Evolutionary conservation across 2,797 vertebrate species (phyloP).

Genomic region (Dromococcyx pavoninus): DNA sequence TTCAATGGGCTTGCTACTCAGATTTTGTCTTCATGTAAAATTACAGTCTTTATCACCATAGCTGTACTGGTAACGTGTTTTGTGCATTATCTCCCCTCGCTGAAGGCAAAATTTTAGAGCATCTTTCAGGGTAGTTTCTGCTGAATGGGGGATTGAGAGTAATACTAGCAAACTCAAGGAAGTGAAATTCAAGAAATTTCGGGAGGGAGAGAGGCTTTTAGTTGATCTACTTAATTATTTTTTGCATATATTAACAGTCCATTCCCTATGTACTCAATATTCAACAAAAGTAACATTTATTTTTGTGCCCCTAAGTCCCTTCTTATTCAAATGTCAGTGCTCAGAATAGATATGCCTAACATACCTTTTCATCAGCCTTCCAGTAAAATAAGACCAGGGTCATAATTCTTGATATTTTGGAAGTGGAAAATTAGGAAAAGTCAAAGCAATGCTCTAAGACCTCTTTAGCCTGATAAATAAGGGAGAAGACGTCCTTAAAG

Average conservation of each 20-base stretch:
- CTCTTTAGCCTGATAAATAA: neutral
- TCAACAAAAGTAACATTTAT: neutral
- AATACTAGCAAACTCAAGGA: neutral
- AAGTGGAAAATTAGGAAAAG: neutral
- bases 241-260: neutral
- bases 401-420: neutral
- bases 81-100: fast-evolving
- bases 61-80: neutral
- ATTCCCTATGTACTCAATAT: neutral
- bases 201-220: neutral
- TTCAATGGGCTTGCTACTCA: neutral
- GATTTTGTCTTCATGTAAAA: neutral
- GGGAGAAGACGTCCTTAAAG: neutral
- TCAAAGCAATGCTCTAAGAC: neutral
- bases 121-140: neutral
- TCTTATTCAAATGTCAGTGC: neutral
- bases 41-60: neutral
- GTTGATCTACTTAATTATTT: neutral
- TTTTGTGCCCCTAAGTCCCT: neutral
- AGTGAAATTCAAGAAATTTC: neutral
- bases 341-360: neutral
- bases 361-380: neutral
- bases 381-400: neutral
- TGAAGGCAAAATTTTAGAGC: neutral
- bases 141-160: neutral